Evolutionary conservation across 2,797 vertebrate species (phyloP), one percentile per base, ranked within the genome.

Genomic region (Argyrosomus regius): DNA sequence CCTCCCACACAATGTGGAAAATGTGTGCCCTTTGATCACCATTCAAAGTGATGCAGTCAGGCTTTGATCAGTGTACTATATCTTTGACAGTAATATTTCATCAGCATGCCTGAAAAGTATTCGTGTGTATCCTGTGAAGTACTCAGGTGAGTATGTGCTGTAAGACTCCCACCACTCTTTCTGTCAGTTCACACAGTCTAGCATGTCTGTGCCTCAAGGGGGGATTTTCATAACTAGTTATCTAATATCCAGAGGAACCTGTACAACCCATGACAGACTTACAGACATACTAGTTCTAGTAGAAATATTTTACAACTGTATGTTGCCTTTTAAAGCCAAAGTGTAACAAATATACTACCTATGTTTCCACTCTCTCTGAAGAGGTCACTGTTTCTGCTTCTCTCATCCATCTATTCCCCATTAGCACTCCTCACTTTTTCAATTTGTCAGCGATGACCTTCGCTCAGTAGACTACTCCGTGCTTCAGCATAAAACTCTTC

Each of bases 1-100:
- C 43, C 14, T 35, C 49, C 26, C 16, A 70, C 46, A 65, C 59
- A 20, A 71, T 63, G 67, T 64, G 71, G 62, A 75, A 78, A 81
- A 56, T 65, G n/a, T 64, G 35, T 45, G 31, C 31, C 53, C 45
- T 72, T 83, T 78, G 45, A 63, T 67, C 57, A 31, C 58, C 13
- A 45, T 28, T 70, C 16, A 35, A 18, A 53, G 26, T 56, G 60
- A 57, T n/a, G 5, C 54, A 48, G 22, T 35, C 73, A 60, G 68
- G 28, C 46, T 49, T 14, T 35, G 31, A 52, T 67, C n/a, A 62
- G 18, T 39, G 52, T 41, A 26, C 46, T 66, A 13, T 5, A 64
- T 20, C 43, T 35, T 50, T 57, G 57, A 46, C 49, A 52, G 57
- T 46, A 26, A 62, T 3, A 28, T 45, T 63, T 39, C 31, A 56